These are phyloP conservation scores for Myrmecophaga tridactyla DNA, from an alignment of 2,113 vertebrate genomes.

Conservation along the genomic window DNA sequence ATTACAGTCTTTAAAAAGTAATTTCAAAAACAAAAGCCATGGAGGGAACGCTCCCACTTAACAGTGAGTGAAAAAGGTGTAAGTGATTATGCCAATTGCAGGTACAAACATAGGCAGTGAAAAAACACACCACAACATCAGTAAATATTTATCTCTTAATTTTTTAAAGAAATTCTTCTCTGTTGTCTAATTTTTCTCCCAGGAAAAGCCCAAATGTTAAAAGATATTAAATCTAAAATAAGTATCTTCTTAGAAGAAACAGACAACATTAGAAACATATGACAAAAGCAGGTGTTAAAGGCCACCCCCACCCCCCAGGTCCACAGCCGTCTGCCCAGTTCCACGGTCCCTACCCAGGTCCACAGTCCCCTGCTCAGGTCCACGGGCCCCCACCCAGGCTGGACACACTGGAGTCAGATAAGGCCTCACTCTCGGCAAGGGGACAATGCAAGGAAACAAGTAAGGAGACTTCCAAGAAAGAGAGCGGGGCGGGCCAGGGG, in stretches of 20 bases:
- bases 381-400: no score
- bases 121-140: neutral
- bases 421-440: no score
- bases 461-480: neutral
- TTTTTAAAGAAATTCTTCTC: neutral
- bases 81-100: neutral
- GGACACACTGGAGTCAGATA: no score
- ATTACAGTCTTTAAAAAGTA: neutral
- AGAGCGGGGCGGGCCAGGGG: accelerated
- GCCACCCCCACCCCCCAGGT: no score
- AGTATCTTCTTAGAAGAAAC: neutral
- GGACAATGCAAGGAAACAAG: neutral
- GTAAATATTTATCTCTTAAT: neutral
- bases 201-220: neutral
- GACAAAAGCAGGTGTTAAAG: neutral
- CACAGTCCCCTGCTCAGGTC: no score
- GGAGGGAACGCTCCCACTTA: neutral
- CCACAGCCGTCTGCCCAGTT: no score
- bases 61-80: no score
- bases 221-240: neutral
- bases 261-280: neutral
- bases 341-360: no score
- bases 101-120: neutral
- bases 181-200: neutral
- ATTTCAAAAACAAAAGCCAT: neutral